These are phyloP conservation scores for Apodemus agrarius DNA, from an alignment of 2,797 vertebrate genomes.

Conservation along the genomic window DNA sequence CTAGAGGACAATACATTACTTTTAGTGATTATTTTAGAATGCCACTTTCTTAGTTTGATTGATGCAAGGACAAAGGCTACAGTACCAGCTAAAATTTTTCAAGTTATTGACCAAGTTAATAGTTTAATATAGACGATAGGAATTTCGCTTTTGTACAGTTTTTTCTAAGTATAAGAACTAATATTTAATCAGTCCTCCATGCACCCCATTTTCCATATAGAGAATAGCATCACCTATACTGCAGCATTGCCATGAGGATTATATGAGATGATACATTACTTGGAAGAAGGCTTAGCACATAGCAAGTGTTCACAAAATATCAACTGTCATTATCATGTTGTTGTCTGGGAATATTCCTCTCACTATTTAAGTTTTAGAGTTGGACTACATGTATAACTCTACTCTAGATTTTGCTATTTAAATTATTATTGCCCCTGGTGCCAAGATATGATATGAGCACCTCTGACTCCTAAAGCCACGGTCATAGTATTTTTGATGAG, in stretches of 20 bases:
- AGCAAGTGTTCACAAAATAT: neutral
- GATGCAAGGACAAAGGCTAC: neutral
- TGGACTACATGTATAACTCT: neutral
- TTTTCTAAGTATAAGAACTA: constrained; percentile 5
- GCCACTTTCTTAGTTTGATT: neutral
- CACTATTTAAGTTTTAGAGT: neutral
- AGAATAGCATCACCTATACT: neutral
- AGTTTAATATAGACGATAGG: constrained; percentile 1
- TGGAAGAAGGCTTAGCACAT: neutral
- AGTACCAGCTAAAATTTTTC: constrained; percentile 13
- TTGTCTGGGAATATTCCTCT: neutral
- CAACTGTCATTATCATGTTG: neutral
- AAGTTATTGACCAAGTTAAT: neutral
- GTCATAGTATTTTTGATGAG: neutral
- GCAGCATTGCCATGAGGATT: neutral
- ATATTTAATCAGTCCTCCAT: neutral
- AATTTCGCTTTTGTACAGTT: neutral
- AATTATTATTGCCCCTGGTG: neutral
- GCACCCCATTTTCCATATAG: neutral
- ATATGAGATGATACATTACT: neutral
- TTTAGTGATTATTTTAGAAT: neutral
- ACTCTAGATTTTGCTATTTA: neutral
- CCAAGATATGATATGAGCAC: neutral
- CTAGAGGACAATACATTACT: neutral
- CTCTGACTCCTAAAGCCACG: neutral